Percentiles rank a stretch among this genome's conserved stretches.
Conservation (phyloP, 2,888 invertebrate genomes). For the Fragum sueziense region DNA sequence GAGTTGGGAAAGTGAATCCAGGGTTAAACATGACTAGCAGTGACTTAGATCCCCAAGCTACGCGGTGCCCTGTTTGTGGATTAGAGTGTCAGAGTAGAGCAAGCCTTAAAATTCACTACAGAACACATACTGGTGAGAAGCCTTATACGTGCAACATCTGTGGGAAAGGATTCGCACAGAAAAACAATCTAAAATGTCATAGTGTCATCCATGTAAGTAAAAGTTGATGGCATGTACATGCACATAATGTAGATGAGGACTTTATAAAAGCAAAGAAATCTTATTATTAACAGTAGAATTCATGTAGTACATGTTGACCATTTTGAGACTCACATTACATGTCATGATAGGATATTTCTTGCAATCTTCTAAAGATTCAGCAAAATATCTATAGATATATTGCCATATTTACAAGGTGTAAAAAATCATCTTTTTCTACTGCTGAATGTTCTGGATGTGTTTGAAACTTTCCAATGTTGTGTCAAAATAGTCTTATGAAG, state of each 20-base stretch:
- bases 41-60: neutral
- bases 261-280: too few species aligned
- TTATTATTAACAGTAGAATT: too few species aligned
- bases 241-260: neutral
- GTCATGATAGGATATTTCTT: too few species aligned
- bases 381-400: too few species aligned
- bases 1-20: neutral
- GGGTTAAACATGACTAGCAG: neutral
- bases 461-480: too few species aligned
- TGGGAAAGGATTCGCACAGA: constrained; percentile 39
- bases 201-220: constrained; percentile 22
- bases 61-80: constrained; percentile 38
- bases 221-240: neutral
- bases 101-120: constrained; percentile 40
- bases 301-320: too few species aligned
- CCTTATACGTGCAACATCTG: constrained; percentile 46
- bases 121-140: constrained; percentile 50
- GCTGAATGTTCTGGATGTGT: too few species aligned
- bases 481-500: too few species aligned
- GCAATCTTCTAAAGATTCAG: too few species aligned
- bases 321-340: too few species aligned
- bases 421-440: too few species aligned
- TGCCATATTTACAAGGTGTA: too few species aligned
- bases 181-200: constrained; percentile 44
- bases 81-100: constrained; percentile 33